Conservation (phyloP, 1,140 invertebrate species). For the Caenorhabditis brenneri region DNA sequence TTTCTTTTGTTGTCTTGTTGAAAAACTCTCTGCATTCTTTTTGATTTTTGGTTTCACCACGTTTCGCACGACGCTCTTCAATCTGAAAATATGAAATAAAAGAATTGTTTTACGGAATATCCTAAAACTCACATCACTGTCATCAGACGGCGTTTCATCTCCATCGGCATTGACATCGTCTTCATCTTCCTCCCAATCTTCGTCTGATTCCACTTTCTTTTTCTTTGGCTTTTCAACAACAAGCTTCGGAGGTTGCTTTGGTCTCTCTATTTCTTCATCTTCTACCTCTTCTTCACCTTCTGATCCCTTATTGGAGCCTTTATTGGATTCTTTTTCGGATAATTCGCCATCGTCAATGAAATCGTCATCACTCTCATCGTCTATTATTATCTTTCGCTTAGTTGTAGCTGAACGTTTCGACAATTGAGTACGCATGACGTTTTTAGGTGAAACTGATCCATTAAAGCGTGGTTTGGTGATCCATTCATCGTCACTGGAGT, state of each 20-base stretch:
- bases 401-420: not conserved
- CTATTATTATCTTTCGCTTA: not conserved
- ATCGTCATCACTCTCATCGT: slow-evolving; percentile 27
- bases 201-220: not conserved
- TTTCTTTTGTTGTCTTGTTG: slow-evolving; percentile 54
- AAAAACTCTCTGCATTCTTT: slow-evolving; percentile 60
- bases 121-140: slow-evolving; percentile 48
- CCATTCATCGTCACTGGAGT: slow-evolving; percentile 26
- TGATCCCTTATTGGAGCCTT: not conserved
- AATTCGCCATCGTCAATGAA: not conserved
- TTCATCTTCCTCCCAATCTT: slow-evolving; percentile 45
- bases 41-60: slow-evolving; percentile 39
- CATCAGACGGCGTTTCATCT: slow-evolving; percentile 42
- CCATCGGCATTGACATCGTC: slow-evolving; percentile 6
- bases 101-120: slow-evolving; percentile 31
- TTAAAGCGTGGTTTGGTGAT: slow-evolving; percentile 8
- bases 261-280: not conserved
- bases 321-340: not conserved
- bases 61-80: slow-evolving; percentile 27
- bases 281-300: not conserved
- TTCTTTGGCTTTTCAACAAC: not conserved
- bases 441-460: not conserved
- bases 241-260: not conserved
- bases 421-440: slow-evolving; percentile 13
- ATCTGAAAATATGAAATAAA: not conserved